Percentiles rank a stretch among this genome's conserved stretches.
These are phyloP conservation scores for Podabrus alpinus DNA, from an alignment of 2,888 invertebrate genomes.

Conservation along the genomic window DNA sequence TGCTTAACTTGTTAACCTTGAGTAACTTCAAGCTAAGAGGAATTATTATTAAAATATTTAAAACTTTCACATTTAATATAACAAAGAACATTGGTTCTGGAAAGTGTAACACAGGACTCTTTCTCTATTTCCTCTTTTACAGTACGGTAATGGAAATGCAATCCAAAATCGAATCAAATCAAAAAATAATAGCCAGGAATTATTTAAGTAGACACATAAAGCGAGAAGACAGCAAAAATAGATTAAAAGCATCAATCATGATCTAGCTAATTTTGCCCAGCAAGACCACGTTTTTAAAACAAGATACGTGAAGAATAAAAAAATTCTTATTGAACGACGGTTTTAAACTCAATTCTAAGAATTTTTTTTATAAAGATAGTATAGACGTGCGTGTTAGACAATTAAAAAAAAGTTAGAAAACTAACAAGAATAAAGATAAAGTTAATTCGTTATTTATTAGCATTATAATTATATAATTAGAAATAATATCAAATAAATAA, in stretches of 20 bases:
- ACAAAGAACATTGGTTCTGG: background rate
- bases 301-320: background rate
- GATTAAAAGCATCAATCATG: background rate
- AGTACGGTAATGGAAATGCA: background rate
- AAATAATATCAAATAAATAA: background rate
- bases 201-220: background rate
- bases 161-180: background rate
- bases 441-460: background rate
- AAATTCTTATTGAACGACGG: background rate
- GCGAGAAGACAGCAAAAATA: background rate
- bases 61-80: background rate
- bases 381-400: background rate
- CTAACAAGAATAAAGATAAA: background rate
- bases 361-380: background rate
- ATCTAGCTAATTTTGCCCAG: background rate
- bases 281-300: background rate
- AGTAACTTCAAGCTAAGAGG: background rate
- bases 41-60: background rate
- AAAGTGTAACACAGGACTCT: background rate
- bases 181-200: background rate
- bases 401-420: background rate
- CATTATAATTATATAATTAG: too few relatives aligned
- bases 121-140: background rate
- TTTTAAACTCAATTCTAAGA: background rate
- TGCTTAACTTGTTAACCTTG: conserved; percentile 1